Evolutionary conservation across 2,113 vertebrate genomes (phyloP).

Genomic region (Ageneiosus marmoratus): DNA sequence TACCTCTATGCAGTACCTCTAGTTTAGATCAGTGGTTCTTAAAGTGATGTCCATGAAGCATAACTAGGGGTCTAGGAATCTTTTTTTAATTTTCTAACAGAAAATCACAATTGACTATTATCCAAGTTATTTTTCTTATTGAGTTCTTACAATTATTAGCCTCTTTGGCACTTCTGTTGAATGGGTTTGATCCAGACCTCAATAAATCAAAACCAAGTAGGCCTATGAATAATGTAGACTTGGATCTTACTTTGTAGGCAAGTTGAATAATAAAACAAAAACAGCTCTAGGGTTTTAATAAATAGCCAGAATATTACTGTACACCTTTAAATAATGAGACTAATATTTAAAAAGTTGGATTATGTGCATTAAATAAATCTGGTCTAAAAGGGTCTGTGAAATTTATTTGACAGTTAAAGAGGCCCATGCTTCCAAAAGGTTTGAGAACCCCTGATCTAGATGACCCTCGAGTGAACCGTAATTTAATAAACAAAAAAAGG

Average conservation of each 20-base stretch:
- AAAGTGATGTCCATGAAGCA: neutral
- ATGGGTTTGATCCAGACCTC: neutral
- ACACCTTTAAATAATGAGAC: neutral
- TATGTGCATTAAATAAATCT: conserved; percentile 2
- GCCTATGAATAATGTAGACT: neutral
- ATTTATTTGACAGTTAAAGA: conserved; percentile 24
- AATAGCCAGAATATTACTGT: neutral
- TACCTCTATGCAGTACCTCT: too few relatives aligned
- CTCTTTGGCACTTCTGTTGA: neutral
- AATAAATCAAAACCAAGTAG: conserved; percentile 4
- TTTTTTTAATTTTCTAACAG: neutral
- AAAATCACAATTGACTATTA: neutral
- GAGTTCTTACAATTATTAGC: neutral
- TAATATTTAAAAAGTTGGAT: conserved; percentile 9
- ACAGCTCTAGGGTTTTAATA: neutral
- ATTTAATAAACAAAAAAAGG: conserved; percentile 37
- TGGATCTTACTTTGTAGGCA: neutral
- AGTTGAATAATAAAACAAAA: conserved; percentile 4
- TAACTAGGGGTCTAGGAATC: too few relatives aligned
- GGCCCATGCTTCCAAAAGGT: neutral
- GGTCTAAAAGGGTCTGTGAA: conserved; percentile 7
- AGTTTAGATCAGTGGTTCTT: neutral
- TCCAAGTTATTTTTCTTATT: neutral
- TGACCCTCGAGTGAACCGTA: conserved; percentile 20
- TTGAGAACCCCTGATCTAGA: neutral